These are phyloP conservation scores for Tupaia tana DNA, from an alignment of 2,113 vertebrate genomes.

Conservation along the genomic window DNA sequence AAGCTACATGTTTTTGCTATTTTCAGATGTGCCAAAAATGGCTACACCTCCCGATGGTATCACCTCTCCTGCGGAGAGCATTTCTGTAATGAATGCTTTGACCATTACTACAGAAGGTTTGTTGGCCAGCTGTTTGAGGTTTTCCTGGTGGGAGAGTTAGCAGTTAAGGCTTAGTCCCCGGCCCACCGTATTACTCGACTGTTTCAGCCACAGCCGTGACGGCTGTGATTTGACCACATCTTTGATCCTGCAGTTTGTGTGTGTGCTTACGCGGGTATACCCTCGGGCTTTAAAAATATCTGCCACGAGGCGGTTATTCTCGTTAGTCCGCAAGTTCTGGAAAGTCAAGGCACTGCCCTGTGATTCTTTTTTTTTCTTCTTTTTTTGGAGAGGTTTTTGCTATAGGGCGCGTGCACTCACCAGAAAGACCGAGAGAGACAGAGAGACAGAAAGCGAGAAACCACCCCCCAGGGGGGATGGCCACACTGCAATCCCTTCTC, in stretches of 20 bases:
- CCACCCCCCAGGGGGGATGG: too few relatives aligned
- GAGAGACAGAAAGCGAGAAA: too few relatives aligned
- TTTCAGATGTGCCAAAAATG: constrained; percentile 97
- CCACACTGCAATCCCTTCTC: too few relatives aligned
- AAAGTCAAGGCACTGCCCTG: not conserved
- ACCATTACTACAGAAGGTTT: constrained; percentile 98
- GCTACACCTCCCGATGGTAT: constrained; percentile 98
- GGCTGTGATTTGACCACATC: not conserved
- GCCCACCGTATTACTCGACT: not conserved
- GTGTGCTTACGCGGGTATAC: not conserved
- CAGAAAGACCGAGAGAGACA: too few relatives aligned
- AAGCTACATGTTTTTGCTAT: constrained; percentile 50
- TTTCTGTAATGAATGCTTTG: constrained; percentile 99
- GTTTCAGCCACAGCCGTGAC: not conserved
- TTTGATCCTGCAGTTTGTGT: not conserved
- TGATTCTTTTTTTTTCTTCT: not conserved
- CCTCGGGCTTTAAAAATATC: not conserved
- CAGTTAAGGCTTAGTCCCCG: not conserved
- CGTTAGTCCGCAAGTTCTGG: not conserved
- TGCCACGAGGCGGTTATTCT: not conserved
- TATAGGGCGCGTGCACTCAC: too few relatives aligned
- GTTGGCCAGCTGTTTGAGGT: not conserved
- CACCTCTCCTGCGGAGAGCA: constrained; percentile 98
- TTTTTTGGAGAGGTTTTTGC: too few relatives aligned
- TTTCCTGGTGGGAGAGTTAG: not conserved